Conservation (phyloP, 2,113 vertebrate genomes). For the Cyrtonyx montezumae region DNA sequence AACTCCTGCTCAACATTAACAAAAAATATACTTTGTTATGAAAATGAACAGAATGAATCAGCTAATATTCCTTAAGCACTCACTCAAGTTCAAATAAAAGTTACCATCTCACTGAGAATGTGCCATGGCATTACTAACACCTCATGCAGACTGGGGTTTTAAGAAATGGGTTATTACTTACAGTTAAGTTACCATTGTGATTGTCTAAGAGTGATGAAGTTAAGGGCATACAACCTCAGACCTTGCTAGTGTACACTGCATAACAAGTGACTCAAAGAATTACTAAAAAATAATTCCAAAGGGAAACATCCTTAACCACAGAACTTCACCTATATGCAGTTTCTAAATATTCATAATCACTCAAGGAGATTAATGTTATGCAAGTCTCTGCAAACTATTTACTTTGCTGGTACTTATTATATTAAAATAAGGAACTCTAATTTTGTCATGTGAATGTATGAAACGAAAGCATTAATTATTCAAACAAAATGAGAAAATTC, state of each 20-base stretch:
- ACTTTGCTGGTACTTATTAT: conserved; percentile 46
- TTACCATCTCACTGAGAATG: background rate
- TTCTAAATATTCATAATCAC: conserved; percentile 62
- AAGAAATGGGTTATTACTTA: conserved; percentile 8
- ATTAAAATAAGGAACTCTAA: conserved; percentile 33
- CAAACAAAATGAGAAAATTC: conserved; percentile 31
- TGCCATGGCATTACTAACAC: conserved; percentile 20
- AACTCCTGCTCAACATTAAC: background rate
- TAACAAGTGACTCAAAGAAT: conserved; percentile 49
- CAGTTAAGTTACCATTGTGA: conserved; percentile 1
- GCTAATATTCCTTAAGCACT: background rate
- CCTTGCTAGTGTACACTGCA: background rate
- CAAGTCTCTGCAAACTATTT: conserved; percentile 55
- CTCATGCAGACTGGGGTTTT: conserved; percentile 11
- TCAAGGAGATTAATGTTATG: conserved; percentile 39
- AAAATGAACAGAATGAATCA: background rate
- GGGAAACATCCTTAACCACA: conserved; percentile 23
- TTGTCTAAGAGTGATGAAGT: conserved; percentile 36
- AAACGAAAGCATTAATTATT: conserved; percentile 70
- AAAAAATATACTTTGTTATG: background rate
- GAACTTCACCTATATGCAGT: conserved; percentile 1
- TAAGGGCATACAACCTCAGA: conserved; percentile 30
- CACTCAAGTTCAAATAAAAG: background rate
- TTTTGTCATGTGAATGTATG: conserved; percentile 35
- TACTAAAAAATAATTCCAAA: conserved; percentile 24